phyloP scores from a whole-genome alignment of 2,888 invertebrate species.

The Mycalesis mineus region DNA sequence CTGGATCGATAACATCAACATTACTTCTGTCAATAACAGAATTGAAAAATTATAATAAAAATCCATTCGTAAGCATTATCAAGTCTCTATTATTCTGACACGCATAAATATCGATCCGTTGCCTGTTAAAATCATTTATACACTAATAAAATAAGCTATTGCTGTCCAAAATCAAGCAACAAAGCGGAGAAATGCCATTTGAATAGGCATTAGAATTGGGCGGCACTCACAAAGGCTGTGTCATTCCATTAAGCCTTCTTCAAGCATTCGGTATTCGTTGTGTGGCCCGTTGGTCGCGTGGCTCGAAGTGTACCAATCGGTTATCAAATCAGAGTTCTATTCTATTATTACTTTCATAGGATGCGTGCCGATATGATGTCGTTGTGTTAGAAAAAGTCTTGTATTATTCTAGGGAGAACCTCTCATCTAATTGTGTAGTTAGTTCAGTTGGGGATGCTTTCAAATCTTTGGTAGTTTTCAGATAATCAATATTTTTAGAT shows the following conservation, averaged over 20 bases:
- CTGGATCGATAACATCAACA: slow-evolving; percentile 20
- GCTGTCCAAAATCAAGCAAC: slow-evolving; percentile 76
- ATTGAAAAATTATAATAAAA: slow-evolving; percentile 26
- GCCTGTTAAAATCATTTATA: slow-evolving; percentile 64
- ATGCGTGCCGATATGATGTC: slow-evolving; percentile 21
- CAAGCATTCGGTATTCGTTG: slow-evolving; percentile 66
- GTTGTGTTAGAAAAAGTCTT: not conserved
- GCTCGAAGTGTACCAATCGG: slow-evolving; percentile 59
- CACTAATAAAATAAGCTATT: slow-evolving; percentile 76
- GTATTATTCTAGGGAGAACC: not conserved
- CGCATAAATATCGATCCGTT: slow-evolving; percentile 53
- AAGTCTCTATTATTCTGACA: slow-evolving; percentile 27
- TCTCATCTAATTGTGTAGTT: too few species aligned
- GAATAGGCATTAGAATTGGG: slow-evolving; percentile 78
- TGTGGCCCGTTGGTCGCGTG: slow-evolving; percentile 73
- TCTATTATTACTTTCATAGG: slow-evolving; percentile 50
- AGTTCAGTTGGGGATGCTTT: too few species aligned
- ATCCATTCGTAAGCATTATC: slow-evolving; percentile 39
- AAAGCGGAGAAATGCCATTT: slow-evolving; percentile 76
- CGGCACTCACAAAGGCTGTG: slow-evolving; percentile 75
- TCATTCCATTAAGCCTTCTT: slow-evolving; percentile 78
- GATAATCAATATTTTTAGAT: too few species aligned
- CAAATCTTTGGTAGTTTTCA: too few species aligned
- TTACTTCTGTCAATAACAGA: slow-evolving; percentile 23
- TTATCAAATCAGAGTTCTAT: slow-evolving; percentile 61